A percentile compares a stretch with the other conserved stretches of the same genome.
These are phyloP conservation scores for Cinclus mexicanus DNA, from an alignment of 2,113 vertebrate genomes.

Conservation along the genomic window DNA sequence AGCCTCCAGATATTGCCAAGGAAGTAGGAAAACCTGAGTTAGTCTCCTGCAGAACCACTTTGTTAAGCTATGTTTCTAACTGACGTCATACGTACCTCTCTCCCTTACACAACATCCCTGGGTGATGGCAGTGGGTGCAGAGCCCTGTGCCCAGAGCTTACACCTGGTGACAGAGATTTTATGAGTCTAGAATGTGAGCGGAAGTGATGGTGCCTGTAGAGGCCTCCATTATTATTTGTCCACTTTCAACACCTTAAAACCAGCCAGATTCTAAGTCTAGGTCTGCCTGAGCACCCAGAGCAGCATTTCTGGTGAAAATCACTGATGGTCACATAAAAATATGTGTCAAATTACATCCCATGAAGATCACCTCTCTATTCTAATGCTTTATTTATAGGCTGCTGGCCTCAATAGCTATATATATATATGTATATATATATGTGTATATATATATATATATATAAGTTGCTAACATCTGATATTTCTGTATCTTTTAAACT, in stretches of 20 bases:
- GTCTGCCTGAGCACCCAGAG: not conserved
- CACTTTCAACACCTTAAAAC: not conserved
- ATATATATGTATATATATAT: not conserved
- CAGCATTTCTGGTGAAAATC: not conserved
- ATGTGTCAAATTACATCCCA: not conserved
- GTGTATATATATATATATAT: too few relatives aligned
- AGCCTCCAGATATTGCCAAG: conserved; percentile 47
- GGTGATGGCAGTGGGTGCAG: not conserved
- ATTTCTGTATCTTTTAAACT: not conserved
- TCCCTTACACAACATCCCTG: not conserved
- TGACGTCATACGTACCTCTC: conserved; percentile 14
- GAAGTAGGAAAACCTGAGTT: conserved; percentile 68
- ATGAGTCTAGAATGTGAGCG: not conserved
- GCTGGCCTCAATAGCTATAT: not conserved
- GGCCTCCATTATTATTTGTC: not conserved
- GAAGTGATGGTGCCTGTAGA: not conserved
- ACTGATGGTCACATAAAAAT: not conserved
- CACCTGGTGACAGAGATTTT: not conserved
- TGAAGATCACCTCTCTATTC: not conserved
- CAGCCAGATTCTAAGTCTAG: not conserved
- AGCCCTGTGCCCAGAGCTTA: not conserved
- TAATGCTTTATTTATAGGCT: not conserved
- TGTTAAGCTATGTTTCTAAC: conserved; percentile 27
- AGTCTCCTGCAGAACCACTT: conserved; percentile 47
- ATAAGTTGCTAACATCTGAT: not conserved